phyloP scores from a whole-genome alignment of 2,888 invertebrate species.

The Exocentrus adspersus region DNA sequence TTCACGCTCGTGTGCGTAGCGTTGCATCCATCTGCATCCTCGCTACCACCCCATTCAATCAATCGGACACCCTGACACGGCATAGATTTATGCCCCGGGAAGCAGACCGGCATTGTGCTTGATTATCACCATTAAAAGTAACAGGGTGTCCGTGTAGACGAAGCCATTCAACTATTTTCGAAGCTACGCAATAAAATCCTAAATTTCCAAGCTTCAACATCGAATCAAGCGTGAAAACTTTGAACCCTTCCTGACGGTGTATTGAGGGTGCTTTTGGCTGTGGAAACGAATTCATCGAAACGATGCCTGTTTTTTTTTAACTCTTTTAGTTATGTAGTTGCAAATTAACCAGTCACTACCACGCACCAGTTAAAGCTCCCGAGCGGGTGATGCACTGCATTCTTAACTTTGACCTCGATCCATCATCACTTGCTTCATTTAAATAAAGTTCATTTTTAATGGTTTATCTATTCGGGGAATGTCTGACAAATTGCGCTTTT shows the following conservation, averaged over 20 bases:
- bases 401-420: conserved; percentile 54
- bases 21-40: conserved; percentile 29
- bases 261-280: too few relatives aligned
- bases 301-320: conserved; percentile 1
- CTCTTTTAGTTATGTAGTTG: not conserved
- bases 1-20: conserved; percentile 36
- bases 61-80: conserved; percentile 51
- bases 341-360: conserved; percentile 9
- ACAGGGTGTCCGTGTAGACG: conserved; percentile 45
- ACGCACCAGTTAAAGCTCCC: too few relatives aligned
- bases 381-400: conserved; percentile 51
- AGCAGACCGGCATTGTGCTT: conserved; percentile 51
- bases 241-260: not conserved
- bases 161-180: too few relatives aligned
- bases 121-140: conserved; percentile 56
- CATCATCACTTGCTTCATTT: conserved; percentile 53
- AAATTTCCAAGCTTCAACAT: not conserved
- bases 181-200: conserved; percentile 20
- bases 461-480: conserved; percentile 43
- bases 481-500: conserved; percentile 43
- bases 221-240: conserved; percentile 1
- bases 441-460: conserved; percentile 55
- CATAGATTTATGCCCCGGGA: conserved; percentile 53
- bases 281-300: too few relatives aligned
- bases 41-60: conserved; percentile 46